Base-by-base conservation (phyloP, 2,797 vertebrate genomes). In the Champsocephalus esox region DNA sequence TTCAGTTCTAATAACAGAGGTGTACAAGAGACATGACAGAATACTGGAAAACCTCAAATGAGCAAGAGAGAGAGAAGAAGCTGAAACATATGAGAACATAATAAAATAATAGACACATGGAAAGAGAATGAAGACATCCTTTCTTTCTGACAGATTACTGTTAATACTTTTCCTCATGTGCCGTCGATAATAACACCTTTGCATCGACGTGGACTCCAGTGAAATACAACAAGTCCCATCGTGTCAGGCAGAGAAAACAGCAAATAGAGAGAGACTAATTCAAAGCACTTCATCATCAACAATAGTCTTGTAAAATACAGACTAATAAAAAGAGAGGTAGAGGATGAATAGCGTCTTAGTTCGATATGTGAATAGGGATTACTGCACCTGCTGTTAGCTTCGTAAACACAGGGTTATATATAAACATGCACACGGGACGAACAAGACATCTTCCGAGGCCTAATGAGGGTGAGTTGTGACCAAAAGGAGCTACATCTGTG, bases 271-370 rank as follows among this genome's bases (percentile, higher is more conserved):
- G 68, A 50, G 62, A 56, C 46, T 17, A 59, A 80, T 50, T 73
- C 81, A 87, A 88, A 88, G 80, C 59, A 55, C 70, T 73, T 70
- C 66, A 70, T 24, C 60, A 21, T 55, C 54, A 76, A 81, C 71
- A 85, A 80, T 48, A 70, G 60, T 64, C 60, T 19, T 19, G 19
- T 19, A 19, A 19, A 19, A 19, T 19, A 19, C n/a, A n/a, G n/a
- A n/a, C 80, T 63, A 71, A 79, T 67, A 24, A 60, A 67, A 51
- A 79, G 71, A 74, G 45, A 79, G 51, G 73, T 9, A 19, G 4
- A 44, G 17, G 65, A 75, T 84, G 68, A 86, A 82, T 83, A 49
- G 43, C 24, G 61, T 72, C 64, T 80, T 17, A 24, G 56, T 62
- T 54, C 67, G 51, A 63, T 63, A 49, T 56, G n/a, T 75, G 64